Percentiles rank a stretch among this genome's conserved stretches.
These are phyloP conservation scores for Coregonus clupeaformis DNA, from an alignment of 2,113 vertebrate genomes.

Conservation along the genomic window DNA sequence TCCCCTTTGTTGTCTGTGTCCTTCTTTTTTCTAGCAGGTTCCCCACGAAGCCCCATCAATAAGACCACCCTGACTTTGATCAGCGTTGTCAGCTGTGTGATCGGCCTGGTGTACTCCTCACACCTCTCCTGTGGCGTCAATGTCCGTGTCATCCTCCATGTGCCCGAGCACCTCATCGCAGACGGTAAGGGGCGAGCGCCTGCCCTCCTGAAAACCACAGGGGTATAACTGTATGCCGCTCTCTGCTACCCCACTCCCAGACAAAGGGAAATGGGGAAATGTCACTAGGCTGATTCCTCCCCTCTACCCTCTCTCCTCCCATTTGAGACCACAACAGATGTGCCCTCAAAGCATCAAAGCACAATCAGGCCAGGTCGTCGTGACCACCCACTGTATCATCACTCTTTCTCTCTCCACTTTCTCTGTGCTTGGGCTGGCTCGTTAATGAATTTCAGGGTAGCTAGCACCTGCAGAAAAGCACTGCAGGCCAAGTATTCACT, in stretches of 20 bases:
- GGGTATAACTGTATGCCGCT: too few species aligned
- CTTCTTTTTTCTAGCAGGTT: constrained; percentile 76
- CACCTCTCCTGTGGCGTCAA: constrained; percentile 89
- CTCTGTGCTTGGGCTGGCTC: constrained; percentile 42
- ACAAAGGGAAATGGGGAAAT: constrained; percentile 53
- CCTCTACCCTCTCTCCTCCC: constrained; percentile 13
- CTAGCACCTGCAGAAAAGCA: constrained; percentile 38
- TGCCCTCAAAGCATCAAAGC: constrained; percentile 58
- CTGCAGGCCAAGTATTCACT: constrained; percentile 15
- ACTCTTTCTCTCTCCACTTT: constrained; percentile 29
- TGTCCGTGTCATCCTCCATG: constrained; percentile 91
- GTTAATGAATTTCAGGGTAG: constrained; percentile 63
- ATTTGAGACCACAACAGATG: constrained; percentile 46
- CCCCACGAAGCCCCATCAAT: constrained; percentile 93
- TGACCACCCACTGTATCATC: constrained; percentile 44
- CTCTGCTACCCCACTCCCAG: not conserved
- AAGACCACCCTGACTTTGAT: constrained; percentile 97
- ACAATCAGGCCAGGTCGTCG: constrained; percentile 47
- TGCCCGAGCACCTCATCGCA: constrained; percentile 95
- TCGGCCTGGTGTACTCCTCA: constrained; percentile 90
- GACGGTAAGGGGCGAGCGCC: constrained; percentile 79
- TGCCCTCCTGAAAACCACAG: not conserved
- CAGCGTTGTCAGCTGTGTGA: constrained; percentile 91
- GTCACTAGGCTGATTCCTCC: not conserved
- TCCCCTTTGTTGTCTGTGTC: constrained; percentile 26